Evolutionary conservation across 1,140 invertebrate species (phyloP).

Genomic region (Heliconius congener): DNA sequence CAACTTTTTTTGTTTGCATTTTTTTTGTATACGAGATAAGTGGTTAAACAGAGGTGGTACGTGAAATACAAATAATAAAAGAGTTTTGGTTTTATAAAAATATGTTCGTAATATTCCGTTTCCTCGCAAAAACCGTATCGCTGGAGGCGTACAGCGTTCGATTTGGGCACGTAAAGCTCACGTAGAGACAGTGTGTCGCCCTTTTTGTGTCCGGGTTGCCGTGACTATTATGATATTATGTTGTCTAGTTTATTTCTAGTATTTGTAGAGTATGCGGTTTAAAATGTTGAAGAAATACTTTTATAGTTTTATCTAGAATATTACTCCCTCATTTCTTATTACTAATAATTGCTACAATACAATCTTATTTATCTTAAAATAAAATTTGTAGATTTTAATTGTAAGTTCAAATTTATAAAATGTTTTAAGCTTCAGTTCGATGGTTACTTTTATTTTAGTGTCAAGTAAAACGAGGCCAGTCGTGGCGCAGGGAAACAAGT

Average conservation of each 20-base stretch:
- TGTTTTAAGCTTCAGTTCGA: too few relatives aligned
- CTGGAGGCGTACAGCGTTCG: constrained; percentile 7
- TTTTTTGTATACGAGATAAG: constrained; percentile 22
- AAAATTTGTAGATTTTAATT: too few relatives aligned
- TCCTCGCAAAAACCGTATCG: constrained; percentile 7
- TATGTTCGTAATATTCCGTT: constrained; percentile 20
- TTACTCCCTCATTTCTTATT: neutral
- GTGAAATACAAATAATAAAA: constrained; percentile 17
- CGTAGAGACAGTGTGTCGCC: constrained; percentile 30
- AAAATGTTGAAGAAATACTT: neutral
- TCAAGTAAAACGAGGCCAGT: too few relatives aligned
- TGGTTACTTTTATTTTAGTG: too few relatives aligned
- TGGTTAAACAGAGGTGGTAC: constrained; percentile 24
- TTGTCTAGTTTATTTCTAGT: constrained; percentile 7
- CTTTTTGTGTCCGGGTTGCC: constrained; percentile 21
- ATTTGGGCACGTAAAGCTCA: constrained; percentile 21
- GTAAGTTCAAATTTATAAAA: too few relatives aligned
- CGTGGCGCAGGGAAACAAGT: too few relatives aligned
- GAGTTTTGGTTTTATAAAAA: constrained; percentile 15
- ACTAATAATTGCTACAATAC: too few relatives aligned
- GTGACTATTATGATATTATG: neutral
- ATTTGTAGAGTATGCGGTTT: neutral
- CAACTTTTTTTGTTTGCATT: constrained; percentile 23
- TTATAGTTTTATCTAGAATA: neutral
- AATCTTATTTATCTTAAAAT: too few relatives aligned